phyloP scores from a whole-genome alignment of 1,140 invertebrate species.

The Bactericera cockerelli region DNA sequence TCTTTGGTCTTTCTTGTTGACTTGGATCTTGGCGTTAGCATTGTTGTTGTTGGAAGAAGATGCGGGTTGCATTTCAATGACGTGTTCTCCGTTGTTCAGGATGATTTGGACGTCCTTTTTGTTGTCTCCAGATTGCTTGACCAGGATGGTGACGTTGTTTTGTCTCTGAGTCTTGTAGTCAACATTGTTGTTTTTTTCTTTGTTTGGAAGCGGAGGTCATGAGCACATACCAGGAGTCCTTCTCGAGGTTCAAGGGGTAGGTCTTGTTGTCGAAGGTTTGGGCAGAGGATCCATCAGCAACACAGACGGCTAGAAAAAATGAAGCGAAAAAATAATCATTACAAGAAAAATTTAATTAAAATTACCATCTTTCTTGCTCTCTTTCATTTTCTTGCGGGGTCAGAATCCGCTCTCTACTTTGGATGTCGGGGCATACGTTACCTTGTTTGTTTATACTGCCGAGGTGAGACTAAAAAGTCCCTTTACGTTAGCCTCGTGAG shows the following conservation, averaged over 20 bases:
- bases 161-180: conserved; percentile 15
- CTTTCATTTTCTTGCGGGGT: no score
- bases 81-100: conserved; percentile 20
- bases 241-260: conserved; percentile 35
- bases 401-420: no score
- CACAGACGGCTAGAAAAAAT: conserved; percentile 36
- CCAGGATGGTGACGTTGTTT: conserved; percentile 28
- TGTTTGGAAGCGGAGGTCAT: conserved; percentile 10
- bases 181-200: conserved; percentile 12
- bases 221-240: conserved; percentile 39
- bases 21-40: conserved; percentile 22
- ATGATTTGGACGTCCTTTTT: conserved; percentile 29
- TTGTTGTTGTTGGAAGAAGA: conserved; percentile 21
- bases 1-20: conserved; percentile 27
- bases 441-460: no score
- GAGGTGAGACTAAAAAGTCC: no score
- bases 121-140: conserved; percentile 24
- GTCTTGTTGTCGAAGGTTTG: conserved; percentile 43
- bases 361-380: no score
- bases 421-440: no score
- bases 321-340: no score
- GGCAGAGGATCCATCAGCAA: conserved; percentile 35
- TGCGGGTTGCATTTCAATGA: conserved; percentile 23
- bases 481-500: no score
- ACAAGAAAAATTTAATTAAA: no score